Evolutionary conservation across 2,113 vertebrate genomes (phyloP).

Genomic region (Terrapene triunguis): DNA sequence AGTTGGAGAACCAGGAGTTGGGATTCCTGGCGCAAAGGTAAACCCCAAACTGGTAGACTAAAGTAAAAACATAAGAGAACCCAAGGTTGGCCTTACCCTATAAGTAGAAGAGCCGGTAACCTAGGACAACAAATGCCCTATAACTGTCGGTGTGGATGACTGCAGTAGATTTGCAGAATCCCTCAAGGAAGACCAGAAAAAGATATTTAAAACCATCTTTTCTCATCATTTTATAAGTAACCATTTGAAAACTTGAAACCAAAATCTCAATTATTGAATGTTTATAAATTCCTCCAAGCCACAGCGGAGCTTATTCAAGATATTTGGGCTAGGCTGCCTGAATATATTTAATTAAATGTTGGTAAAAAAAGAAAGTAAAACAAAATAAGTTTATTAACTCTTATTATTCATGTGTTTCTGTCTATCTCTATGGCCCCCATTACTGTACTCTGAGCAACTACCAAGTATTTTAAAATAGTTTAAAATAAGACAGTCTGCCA

Average conservation of each 20-base stretch:
- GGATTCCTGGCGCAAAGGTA: constrained; percentile 92
- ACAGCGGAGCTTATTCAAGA: not conserved
- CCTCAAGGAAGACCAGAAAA: not conserved
- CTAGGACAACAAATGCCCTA: not conserved
- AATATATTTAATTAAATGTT: not conserved
- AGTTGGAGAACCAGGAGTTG: constrained; percentile 89
- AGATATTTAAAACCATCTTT: not conserved
- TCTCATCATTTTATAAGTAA: not conserved
- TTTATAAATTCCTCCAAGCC: not conserved
- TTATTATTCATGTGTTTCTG: not conserved
- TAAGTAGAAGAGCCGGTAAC: not conserved
- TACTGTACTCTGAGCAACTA: not conserved
- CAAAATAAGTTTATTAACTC: not conserved
- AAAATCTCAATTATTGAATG: not conserved
- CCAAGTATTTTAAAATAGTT: not conserved
- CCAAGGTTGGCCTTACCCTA: not conserved
- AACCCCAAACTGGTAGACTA: not conserved
- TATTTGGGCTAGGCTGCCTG: not conserved
- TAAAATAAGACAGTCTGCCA: not conserved
- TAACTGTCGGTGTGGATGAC: fast-evolving
- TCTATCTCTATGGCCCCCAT: not conserved
- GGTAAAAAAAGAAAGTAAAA: not conserved
- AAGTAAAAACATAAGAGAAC: not conserved
- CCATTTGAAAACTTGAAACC: not conserved
- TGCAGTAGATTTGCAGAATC: not conserved